A percentile compares a stretch with the other conserved stretches of the same genome.
phyloP scores from a whole-genome alignment of 2,113 vertebrate species.

The Calonectris borealis region DNA sequence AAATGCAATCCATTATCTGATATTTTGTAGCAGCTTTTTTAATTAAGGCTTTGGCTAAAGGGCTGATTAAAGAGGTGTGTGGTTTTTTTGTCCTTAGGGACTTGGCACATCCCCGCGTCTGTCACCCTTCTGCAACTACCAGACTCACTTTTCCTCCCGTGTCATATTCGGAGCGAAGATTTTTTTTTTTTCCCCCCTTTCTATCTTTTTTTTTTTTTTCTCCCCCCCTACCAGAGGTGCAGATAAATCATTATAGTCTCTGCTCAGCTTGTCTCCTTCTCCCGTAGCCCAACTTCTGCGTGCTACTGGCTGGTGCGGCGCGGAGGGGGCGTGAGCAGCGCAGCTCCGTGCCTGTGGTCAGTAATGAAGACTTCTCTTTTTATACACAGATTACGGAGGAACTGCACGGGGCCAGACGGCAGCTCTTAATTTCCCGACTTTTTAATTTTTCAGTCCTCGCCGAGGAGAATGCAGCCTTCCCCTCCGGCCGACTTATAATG shows the following conservation, averaged over 20 bases:
- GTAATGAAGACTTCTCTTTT: slow-evolving; percentile 94
- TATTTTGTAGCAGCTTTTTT: slow-evolving; percentile 31
- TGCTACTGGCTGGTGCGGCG: slow-evolving; percentile 86
- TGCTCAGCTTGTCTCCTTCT: slow-evolving; percentile 73
- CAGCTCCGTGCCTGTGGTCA: slow-evolving; percentile 83
- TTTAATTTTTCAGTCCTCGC: slow-evolving; percentile 20
- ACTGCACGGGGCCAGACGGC: slow-evolving; percentile 77
- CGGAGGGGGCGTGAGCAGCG: slow-evolving; percentile 80
- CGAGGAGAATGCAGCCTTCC: slow-evolving; percentile 72
- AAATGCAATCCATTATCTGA: slow-evolving; percentile 49
- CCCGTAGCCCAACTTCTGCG: slow-evolving; percentile 67
- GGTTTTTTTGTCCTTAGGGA: not conserved
- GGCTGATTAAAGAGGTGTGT: not conserved
- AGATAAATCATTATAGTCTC: slow-evolving; percentile 54
- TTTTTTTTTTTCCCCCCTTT: not conserved
- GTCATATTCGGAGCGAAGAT: slow-evolving; percentile 16
- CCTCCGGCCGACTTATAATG: slow-evolving; percentile 32
- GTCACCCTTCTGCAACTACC: not conserved
- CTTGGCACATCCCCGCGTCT: not conserved
- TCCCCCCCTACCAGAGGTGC: not conserved
- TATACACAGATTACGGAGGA: slow-evolving; percentile 87
- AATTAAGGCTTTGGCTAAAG: slow-evolving; percentile 33
- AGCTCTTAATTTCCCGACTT: slow-evolving; percentile 68
- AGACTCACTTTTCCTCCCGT: slow-evolving; percentile 59
- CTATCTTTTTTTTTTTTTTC: not conserved